Conservation (phyloP, 2,888 invertebrate genomes). For the Parasteatoda lunata region DNA sequence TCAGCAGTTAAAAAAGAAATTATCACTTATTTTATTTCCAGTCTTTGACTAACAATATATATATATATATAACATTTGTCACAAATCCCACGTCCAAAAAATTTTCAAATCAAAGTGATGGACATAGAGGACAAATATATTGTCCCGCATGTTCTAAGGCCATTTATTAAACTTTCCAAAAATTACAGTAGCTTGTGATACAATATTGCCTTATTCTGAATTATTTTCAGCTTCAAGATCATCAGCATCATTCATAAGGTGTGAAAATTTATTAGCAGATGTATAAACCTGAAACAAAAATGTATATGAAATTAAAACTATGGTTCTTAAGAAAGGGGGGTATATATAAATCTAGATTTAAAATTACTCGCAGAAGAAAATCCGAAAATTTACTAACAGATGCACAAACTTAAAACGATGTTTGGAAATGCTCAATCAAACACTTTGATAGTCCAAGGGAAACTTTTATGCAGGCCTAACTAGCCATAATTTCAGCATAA, state of each 20-base stretch:
- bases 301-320: too few relatives aligned
- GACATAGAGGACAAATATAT: constrained; percentile 22
- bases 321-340: too few relatives aligned
- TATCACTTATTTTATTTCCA: constrained; percentile 3
- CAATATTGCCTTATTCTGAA: constrained; percentile 50
- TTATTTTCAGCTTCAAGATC: constrained; percentile 47
- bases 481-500: too few relatives aligned
- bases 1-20: not conserved
- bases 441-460: too few relatives aligned
- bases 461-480: too few relatives aligned
- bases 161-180: constrained; percentile 58
- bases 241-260: constrained; percentile 57
- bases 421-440: too few relatives aligned
- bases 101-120: constrained; percentile 45
- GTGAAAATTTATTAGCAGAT: constrained; percentile 64
- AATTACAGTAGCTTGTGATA: constrained; percentile 32
- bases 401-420: too few relatives aligned
- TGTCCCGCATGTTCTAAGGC: constrained; percentile 55
- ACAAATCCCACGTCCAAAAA: constrained; percentile 10
- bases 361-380: too few relatives aligned
- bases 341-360: too few relatives aligned
- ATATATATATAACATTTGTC: not conserved
- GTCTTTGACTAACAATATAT: not conserved
- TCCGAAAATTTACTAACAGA: too few relatives aligned
- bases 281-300: constrained; percentile 54